Evolutionary conservation across 2,888 invertebrate species (phyloP).

Genomic region (Drosophila meridionalis): DNA sequence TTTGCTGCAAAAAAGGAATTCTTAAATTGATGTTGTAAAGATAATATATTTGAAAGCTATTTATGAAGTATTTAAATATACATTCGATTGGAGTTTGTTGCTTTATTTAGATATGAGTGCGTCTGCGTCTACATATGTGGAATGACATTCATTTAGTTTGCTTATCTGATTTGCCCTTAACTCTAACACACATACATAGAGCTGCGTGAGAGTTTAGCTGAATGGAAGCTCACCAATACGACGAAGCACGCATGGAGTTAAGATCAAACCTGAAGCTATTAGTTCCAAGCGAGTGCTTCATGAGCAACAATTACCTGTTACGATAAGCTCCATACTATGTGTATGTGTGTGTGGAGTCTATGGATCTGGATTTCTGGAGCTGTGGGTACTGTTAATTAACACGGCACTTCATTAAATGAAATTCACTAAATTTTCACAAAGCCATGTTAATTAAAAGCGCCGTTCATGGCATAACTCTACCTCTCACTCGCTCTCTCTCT

Average conservation of each 20-base stretch:
- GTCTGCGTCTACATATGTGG: not conserved
- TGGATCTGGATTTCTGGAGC: conserved; percentile 28
- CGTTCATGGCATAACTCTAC: conserved; percentile 13
- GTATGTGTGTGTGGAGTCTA: not conserved
- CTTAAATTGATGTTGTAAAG: conserved; percentile 4
- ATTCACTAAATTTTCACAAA: conserved; percentile 70
- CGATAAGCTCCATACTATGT: not conserved
- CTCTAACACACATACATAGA: not conserved
- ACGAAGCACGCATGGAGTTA: not conserved
- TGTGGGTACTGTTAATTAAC: conserved; percentile 39
- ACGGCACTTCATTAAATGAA: conserved; percentile 56
- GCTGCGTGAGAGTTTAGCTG: not conserved
- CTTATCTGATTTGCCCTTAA: not conserved
- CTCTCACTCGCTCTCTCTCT: not conserved
- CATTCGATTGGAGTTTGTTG: conserved; percentile 2
- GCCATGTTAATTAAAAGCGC: conserved; percentile 64
- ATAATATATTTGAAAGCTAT: not conserved
- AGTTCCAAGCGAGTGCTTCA: conserved; percentile 27
- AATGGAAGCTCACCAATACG: conserved; percentile 6
- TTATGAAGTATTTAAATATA: not conserved
- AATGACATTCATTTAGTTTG: not conserved
- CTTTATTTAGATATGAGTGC: not conserved
- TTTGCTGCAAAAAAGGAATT: not conserved
- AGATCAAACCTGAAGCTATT: conserved; percentile 14
- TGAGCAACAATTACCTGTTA: conserved; percentile 13